Evolutionary conservation across 2,888 invertebrate genomes (phyloP), one percentile per base, ranked within the genome.

Genomic region (Trypoxylon attenuatum): DNA sequence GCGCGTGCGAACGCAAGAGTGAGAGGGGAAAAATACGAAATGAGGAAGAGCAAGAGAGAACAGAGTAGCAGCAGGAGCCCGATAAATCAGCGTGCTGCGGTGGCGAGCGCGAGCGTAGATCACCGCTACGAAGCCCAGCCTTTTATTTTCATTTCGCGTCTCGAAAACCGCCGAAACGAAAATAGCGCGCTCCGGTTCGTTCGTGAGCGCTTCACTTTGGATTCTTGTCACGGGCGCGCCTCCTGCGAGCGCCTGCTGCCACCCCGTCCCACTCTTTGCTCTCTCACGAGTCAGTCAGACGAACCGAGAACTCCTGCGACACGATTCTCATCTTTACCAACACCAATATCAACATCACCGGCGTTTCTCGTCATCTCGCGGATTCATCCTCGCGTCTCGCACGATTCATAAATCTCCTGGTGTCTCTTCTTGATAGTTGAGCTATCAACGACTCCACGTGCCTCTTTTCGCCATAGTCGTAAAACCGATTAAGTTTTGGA

Each of bases 91-190:
- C 54, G 71, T 57, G 59, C 42, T 54, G 64, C 72, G 33, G 13
- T 4, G n/a, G 33, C 33, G 33, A 33, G 33, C 66, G 56, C 69
- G 60, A 59, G 71, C 77, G 76, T 79, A 79, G 72, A 79, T 79
- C 79, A 77, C 73, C 62, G 55, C 62, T 46, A 52, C 76, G 69
- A 62, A 73, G 33, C 57, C 22, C 58, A 15, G 10, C 61, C 67
- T 76, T 76, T 76, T 76, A 78, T 76, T 72, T 76, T 76, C 76
- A 76, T 69, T 73, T 76, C 60, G 67, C 73, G 78, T 70, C 76
- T 75, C 78, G 76, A 76, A 76, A 76, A 69, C 63, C 64, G 69
- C 60, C 69, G 69, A 69, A 64, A 78, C 76, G 76, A 76, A 76
- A 76, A 76, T 76, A 76, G 76, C 74, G 73, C 58, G 59, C 33